Evolutionary conservation across 2,888 invertebrate genomes (phyloP).

Genomic region (Ypsolopha sequella): DNA sequence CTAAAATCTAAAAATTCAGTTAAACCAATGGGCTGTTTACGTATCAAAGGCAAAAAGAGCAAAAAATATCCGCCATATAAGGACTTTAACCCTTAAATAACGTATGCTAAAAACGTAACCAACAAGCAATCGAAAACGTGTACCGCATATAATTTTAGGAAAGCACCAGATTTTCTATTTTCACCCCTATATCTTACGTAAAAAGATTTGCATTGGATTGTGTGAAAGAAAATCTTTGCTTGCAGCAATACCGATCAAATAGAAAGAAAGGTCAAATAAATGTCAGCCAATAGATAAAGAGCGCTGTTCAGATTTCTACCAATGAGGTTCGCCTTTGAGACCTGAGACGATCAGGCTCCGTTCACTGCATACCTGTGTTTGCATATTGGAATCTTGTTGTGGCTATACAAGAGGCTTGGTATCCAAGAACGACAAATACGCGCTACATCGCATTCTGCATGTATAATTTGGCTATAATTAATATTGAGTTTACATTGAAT

Average conservation of each 20-base stretch:
- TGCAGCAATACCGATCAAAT: background rate
- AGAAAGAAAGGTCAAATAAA: conserved; percentile 14
- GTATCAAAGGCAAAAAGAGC: conserved; percentile 13
- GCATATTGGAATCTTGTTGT: conserved; percentile 23
- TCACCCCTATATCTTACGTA: background rate
- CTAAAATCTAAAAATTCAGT: too few species aligned
- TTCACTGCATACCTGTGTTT: conserved; percentile 31
- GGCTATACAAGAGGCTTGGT: background rate
- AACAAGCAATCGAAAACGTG: conserved; percentile 50
- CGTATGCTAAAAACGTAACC: conserved; percentile 37
- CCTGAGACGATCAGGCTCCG: conserved; percentile 33
- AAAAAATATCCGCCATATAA: conserved; percentile 46
- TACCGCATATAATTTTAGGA: conserved; percentile 30
- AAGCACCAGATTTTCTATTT: background rate
- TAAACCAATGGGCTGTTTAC: background rate
- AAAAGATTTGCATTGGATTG: background rate
- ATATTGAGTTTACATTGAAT: too few species aligned
- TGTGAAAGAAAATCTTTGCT: background rate
- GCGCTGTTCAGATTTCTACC: background rate
- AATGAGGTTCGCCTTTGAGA: background rate
- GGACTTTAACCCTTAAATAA: conserved; percentile 36
- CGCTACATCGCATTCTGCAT: too few species aligned
- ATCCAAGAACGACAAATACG: too few species aligned
- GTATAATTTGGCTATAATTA: too few species aligned
- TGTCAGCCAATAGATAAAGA: conserved; percentile 24